These are phyloP conservation scores for Zaprionus lachaisei DNA, from an alignment of 1,140 invertebrate species.

Conservation along the genomic window DNA sequence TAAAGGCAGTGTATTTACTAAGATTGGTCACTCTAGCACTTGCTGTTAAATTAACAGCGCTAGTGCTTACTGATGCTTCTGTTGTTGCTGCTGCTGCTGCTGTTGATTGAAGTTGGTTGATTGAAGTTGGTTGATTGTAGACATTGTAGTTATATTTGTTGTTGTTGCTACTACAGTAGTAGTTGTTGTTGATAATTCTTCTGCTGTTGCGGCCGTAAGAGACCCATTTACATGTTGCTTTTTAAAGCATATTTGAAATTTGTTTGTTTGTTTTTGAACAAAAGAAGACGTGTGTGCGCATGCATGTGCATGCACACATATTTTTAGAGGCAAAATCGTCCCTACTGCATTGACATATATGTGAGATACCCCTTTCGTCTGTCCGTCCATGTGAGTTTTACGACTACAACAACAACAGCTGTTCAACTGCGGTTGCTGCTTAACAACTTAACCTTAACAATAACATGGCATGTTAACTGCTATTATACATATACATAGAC, in stretches of 20 bases:
- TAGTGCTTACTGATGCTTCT: slow-evolving; percentile 6
- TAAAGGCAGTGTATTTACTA: not conserved
- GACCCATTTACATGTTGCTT: slow-evolving; percentile 17
- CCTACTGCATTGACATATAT: slow-evolving; percentile 41
- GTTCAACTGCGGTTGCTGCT: slow-evolving; percentile 31
- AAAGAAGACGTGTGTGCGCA: slow-evolving; percentile 10
- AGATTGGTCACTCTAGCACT: slow-evolving; percentile 35
- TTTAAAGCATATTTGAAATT: slow-evolving; percentile 26
- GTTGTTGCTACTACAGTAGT: slow-evolving; percentile 22
- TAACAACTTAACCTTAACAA: slow-evolving; percentile 39
- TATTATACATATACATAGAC: slow-evolving; percentile 37
- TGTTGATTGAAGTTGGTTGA: slow-evolving; percentile 33
- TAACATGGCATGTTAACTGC: not conserved
- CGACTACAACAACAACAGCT: slow-evolving; percentile 55
- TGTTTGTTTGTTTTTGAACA: not conserved
- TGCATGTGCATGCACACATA: slow-evolving; percentile 17
- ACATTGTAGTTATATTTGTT: slow-evolving; percentile 44
- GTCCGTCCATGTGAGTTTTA: slow-evolving; percentile 4
- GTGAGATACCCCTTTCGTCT: not conserved
- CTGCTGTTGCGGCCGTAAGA: slow-evolving; percentile 25
- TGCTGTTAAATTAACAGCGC: slow-evolving; percentile 12
- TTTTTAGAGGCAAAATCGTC: slow-evolving; percentile 23
- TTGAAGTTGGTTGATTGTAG: slow-evolving; percentile 58
- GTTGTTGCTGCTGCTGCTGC: slow-evolving; percentile 10
- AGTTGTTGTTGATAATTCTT: slow-evolving; percentile 26